Percentiles rank a stretch among this genome's conserved stretches.
Conservation (phyloP, 2,888 invertebrate species). For the Orthosia gothica region DNA sequence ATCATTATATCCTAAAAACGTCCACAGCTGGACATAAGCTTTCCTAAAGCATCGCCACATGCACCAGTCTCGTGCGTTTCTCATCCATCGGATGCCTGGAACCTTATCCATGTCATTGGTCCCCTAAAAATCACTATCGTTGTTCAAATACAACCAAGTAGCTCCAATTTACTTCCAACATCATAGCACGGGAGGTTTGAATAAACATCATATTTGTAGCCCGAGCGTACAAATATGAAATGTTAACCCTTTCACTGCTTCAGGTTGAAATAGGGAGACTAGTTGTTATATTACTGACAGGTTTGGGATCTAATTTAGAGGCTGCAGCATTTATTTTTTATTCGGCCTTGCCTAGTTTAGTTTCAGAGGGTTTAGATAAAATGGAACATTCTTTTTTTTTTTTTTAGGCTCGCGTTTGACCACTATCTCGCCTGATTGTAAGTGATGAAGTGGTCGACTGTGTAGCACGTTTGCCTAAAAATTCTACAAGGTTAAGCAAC, state of each 20-base stretch:
- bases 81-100: too few relatives aligned
- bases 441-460: too few relatives aligned
- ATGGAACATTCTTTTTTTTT: too few relatives aligned
- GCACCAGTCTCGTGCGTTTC: too few relatives aligned
- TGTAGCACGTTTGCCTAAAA: too few relatives aligned
- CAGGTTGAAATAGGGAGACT: slow-evolving; percentile 55
- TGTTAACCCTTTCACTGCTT: slow-evolving; percentile 62
- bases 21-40: too few relatives aligned
- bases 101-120: too few relatives aligned
- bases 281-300: slow-evolving; percentile 50
- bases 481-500: too few relatives aligned
- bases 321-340: slow-evolving; percentile 31
- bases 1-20: too few relatives aligned
- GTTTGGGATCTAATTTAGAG: slow-evolving; percentile 32
- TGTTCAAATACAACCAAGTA: slow-evolving; percentile 25
- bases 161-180: slow-evolving; percentile 50
- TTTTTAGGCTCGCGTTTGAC: too few relatives aligned
- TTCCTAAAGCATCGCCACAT: too few relatives aligned
- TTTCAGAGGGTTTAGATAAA: not conserved
- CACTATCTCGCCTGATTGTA: too few relatives aligned
- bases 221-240: slow-evolving; percentile 63
- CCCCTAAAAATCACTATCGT: slow-evolving; percentile 2
- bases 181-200: slow-evolving; percentile 53
- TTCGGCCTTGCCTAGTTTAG: not conserved
- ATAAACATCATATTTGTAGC: slow-evolving; percentile 63